These are phyloP conservation scores for Plestiodon gilberti DNA, from an alignment of 2,113 vertebrate genomes.

Conservation along the genomic window DNA sequence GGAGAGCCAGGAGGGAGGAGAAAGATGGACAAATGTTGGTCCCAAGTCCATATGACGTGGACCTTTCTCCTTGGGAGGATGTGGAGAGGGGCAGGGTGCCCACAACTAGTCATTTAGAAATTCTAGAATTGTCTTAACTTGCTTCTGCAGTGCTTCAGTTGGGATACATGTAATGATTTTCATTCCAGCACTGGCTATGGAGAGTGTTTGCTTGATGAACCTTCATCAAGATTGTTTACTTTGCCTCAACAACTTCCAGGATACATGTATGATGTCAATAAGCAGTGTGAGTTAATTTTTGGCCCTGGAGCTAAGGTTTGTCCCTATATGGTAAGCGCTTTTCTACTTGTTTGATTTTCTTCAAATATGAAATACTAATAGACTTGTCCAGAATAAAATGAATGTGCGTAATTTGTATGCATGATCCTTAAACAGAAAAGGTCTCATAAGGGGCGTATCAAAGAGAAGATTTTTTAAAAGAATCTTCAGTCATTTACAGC, in stretches of 20 bases:
- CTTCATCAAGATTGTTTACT: slow-evolving; percentile 87
- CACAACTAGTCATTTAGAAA: not conserved
- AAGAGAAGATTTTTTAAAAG: not conserved
- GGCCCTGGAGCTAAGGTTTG: slow-evolving; percentile 96
- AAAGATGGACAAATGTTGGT: too few relatives aligned
- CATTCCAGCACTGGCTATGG: slow-evolving; percentile 94
- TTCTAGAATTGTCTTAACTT: not conserved
- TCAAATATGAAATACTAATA: not conserved
- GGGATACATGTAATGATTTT: slow-evolving; percentile 67
- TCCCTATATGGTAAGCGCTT: slow-evolving; percentile 95
- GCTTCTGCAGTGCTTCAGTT: not conserved
- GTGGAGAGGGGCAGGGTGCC: too few relatives aligned
- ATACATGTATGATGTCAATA: slow-evolving; percentile 93
- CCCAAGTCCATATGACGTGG: too few relatives aligned
- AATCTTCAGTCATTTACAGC: not conserved
- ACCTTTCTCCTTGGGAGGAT: too few relatives aligned
- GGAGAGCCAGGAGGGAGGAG: too few relatives aligned
- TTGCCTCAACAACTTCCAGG: slow-evolving; percentile 93
- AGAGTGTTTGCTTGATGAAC: slow-evolving; percentile 96
- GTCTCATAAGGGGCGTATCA: not conserved
- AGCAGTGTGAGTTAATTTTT: slow-evolving; percentile 99
- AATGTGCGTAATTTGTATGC: not conserved
- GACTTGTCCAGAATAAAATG: not conserved
- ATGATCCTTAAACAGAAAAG: not conserved
- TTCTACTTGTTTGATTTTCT: slow-evolving; percentile 45